A percentile compares a stretch with the other conserved stretches of the same genome.
Evolutionary conservation across 1,140 invertebrate genomes (phyloP).

Genomic region (Leptinotarsa defecta): DNA sequence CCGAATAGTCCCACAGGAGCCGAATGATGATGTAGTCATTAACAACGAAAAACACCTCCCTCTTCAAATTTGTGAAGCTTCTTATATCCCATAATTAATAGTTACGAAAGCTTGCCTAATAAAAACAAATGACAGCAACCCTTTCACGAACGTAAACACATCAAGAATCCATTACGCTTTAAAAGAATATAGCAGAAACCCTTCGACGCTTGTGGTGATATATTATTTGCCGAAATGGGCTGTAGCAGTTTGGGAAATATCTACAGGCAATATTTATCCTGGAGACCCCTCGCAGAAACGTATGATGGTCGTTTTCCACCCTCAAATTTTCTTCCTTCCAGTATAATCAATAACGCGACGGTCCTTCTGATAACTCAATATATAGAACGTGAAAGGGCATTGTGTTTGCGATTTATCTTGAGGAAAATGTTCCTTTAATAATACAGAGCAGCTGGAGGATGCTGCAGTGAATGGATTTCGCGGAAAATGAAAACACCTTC

Average conservation of each 20-base stretch:
- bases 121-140: not conserved
- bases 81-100: not conserved
- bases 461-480: not conserved
- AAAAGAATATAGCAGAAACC: not conserved
- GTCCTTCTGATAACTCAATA: conserved; percentile 9
- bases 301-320: conserved; percentile 19
- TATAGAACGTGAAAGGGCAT: conserved; percentile 1
- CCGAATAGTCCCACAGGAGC: too few species aligned
- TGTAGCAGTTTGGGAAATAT: conserved; percentile 20
- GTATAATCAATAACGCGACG: conserved; percentile 20
- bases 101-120: not conserved
- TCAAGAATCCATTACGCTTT: not conserved
- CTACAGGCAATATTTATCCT: conserved; percentile 20
- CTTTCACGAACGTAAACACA: not conserved
- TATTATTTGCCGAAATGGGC: conserved; percentile 15
- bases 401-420: not conserved
- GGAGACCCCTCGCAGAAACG: conserved; percentile 12
- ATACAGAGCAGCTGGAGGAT: not conserved
- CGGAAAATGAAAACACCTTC: not conserved
- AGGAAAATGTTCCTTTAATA: not conserved
- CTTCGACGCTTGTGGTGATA: conserved; percentile 7
- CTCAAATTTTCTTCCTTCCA: conserved; percentile 14
- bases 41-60: too few species aligned
- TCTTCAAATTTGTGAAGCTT: too few species aligned
- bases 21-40: too few species aligned